Conservation (phyloP, 2,797 vertebrate genomes). For the Alcedo quadribrachys region DNA sequence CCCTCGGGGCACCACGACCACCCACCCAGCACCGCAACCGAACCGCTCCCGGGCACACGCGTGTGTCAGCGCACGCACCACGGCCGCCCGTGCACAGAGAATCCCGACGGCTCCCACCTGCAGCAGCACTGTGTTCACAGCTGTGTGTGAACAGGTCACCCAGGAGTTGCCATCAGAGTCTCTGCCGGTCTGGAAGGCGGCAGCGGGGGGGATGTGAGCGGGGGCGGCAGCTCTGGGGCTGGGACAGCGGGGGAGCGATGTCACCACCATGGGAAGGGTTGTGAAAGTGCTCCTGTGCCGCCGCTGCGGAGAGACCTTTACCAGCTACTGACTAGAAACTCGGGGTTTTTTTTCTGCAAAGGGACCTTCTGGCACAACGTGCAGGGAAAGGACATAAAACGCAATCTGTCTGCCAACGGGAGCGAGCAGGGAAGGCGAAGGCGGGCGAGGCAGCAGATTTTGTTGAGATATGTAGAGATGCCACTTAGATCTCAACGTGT, state of each 20-base stretch:
- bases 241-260: neutral
- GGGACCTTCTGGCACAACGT: conserved; percentile 52
- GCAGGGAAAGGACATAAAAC: conserved; percentile 58
- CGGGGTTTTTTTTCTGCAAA: conserved; percentile 37
- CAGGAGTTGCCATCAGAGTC: too few species aligned
- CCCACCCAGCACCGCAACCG: too few species aligned
- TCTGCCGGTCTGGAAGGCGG: too few species aligned
- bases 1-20: too few species aligned
- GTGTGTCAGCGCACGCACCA: too few species aligned
- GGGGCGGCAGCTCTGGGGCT: neutral
- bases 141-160: too few species aligned
- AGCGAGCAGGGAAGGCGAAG: conserved; percentile 29
- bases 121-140: too few species aligned
- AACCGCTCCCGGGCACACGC: too few species aligned
- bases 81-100: too few species aligned
- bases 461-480: conserved; percentile 60
- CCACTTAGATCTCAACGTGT: neutral
- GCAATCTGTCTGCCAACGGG: conserved; percentile 59
- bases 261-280: conserved; percentile 1
- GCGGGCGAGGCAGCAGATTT: conserved; percentile 34
- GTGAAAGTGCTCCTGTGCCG: neutral
- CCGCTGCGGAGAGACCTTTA: conserved; percentile 26
- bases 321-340: conserved; percentile 51
- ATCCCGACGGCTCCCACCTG: too few species aligned
- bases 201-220: too few species aligned